phyloP scores from a whole-genome alignment of 37 sponge, comb jelly and placozoan species.

The Aphrocallistes beatrix region DNA sequence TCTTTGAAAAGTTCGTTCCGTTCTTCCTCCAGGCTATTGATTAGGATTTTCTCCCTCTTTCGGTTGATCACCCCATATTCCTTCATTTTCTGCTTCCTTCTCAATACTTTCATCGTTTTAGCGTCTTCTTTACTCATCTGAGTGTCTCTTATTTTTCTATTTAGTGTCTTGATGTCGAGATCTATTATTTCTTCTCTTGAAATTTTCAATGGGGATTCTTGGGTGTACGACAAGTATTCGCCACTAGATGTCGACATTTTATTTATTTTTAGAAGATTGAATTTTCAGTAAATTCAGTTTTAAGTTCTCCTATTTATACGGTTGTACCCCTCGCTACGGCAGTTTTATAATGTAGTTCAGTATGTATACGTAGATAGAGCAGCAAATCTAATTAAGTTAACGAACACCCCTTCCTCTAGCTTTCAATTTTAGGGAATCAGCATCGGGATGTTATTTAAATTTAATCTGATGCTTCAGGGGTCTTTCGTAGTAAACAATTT shows the following conservation, averaged over 20 bases:
- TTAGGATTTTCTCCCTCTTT: constrained; percentile 1
- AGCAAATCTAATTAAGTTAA: no score
- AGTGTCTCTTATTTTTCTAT: constrained; percentile 1
- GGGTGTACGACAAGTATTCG: neutral
- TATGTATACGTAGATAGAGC: no score
- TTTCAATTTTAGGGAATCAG: no score
- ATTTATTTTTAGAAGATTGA: neutral
- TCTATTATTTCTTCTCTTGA: neutral
- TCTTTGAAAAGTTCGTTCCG: constrained; percentile 7
- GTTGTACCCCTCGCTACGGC: no score
- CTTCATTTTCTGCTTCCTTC: constrained; percentile 5
- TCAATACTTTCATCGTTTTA: neutral
- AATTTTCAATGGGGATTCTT: neutral
- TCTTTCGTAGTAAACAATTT: no score
- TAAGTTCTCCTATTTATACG: no score
- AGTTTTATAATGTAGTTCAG: no score
- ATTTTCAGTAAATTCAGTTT: no score
- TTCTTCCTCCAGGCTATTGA: neutral
- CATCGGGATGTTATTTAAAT: no score
- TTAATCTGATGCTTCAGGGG: no score
- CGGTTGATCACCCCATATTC: constrained; percentile 12
- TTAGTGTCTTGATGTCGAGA: neutral
- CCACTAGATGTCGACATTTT: neutral
- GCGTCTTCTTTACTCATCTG: neutral
- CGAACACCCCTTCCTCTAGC: no score